Base-by-base conservation (phyloP, 2,888 invertebrate species). In the Ornithoptera alexandrae region DNA sequence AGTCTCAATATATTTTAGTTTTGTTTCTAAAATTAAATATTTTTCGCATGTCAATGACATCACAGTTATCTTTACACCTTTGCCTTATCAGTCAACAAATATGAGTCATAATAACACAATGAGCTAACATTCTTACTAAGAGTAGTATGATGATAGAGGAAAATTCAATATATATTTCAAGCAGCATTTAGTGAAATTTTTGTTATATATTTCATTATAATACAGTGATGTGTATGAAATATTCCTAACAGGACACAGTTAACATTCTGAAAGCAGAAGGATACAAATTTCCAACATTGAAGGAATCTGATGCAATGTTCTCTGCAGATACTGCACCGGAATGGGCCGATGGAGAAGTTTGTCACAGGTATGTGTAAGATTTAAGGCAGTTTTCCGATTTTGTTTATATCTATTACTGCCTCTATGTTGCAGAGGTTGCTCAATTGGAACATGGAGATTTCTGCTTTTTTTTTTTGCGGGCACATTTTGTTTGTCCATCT, bases 281-380 rank as follows among this genome's bases (percentile, higher is more conserved):
- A 53, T 96, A 95, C 86, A 96, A 96, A 77, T 98, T 99, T 84
- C 98, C 98, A 0, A 93, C 94, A 56, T 88, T 98, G 67, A 97
- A 97, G 82, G 99, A 99, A 90, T 97, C 98, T 70, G 99, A 99
- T 90, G 99, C 99, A 57, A 99, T 99, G 99, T 99, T 99, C 88
- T 95, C 96, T 69, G 97, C 99, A 6, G 98, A 99, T 84, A 97
- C 96, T 36, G 99, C 99, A 17, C 99, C 99, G 0, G 97, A 98
- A 81, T 99, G 99, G 99, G 96, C 96, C 3, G 99, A 99, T 83
- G 98, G 98, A 20, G 97, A 97, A 81, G 96, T 96, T 15, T 99
- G 99, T 81, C 97, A 98, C 90, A 95, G 93, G 93, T 91, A 75
- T 73, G 79, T 76, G 36, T 59, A 18, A 5, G 10, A 22, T 58